Percentiles rank a stretch among this genome's conserved stretches.
Conservation (phyloP, 2,113 vertebrate genomes). For the Zosterops borbonicus region DNA sequence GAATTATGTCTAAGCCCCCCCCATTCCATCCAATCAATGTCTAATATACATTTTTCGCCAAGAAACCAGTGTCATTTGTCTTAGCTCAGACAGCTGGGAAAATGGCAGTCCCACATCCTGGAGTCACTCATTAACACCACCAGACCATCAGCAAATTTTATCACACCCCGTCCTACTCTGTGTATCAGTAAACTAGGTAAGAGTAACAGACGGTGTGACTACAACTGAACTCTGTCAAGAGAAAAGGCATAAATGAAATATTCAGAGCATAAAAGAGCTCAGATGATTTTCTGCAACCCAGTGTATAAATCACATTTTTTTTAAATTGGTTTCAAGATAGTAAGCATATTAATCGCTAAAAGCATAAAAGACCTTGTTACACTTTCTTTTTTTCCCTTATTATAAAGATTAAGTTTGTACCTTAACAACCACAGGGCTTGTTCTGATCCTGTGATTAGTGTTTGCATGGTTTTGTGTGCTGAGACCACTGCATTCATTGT, state of each 20-base stretch:
- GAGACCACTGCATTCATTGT: slow-evolving; percentile 98
- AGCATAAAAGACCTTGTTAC: not conserved
- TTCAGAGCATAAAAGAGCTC: slow-evolving; percentile 34
- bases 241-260: slow-evolving; percentile 18
- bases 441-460: slow-evolving; percentile 93
- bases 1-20: slow-evolving; percentile 69
- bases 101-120: slow-evolving; percentile 39
- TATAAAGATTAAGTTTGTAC: slow-evolving; percentile 77
- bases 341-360: not conserved
- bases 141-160: slow-evolving; percentile 47
- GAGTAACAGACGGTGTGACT: slow-evolving; percentile 8
- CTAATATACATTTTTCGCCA: slow-evolving; percentile 54
- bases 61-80: slow-evolving; percentile 59
- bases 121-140: slow-evolving; percentile 44
- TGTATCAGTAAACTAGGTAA: slow-evolving; percentile 6
- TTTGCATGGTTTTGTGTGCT: slow-evolving; percentile 95
- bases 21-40: slow-evolving; percentile 69
- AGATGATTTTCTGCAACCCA: not conserved
- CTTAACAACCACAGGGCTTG: slow-evolving; percentile 95
- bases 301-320: not conserved
- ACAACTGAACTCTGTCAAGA: not conserved
- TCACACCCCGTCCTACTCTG: not conserved
- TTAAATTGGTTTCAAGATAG: not conserved
- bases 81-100: slow-evolving; percentile 62
- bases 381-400: not conserved